phyloP scores from a whole-genome alignment of 2,113 vertebrate genomes.

The Nesospiza acunhae region DNA sequence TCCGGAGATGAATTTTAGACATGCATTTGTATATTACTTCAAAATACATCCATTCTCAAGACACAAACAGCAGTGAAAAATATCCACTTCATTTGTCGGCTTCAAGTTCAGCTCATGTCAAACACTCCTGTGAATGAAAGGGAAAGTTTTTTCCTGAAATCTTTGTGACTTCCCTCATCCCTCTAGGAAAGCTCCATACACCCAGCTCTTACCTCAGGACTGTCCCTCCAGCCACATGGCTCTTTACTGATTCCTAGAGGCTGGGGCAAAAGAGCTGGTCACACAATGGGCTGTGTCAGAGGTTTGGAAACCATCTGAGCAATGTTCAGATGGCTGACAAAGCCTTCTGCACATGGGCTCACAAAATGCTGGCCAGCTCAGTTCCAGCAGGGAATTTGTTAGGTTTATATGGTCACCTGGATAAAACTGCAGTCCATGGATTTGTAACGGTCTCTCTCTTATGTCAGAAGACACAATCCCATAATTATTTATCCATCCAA shows the following conservation, averaged over 20 bases:
- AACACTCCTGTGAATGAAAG: background rate
- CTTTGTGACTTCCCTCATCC: background rate
- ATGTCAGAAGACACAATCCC: background rate
- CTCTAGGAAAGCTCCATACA: background rate
- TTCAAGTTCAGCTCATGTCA: background rate
- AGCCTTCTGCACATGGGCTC: background rate
- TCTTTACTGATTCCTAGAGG: background rate
- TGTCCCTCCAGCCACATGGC: background rate
- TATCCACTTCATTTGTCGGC: fast-evolving
- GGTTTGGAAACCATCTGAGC: background rate
- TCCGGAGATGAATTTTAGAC: background rate
- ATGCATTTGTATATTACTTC: background rate
- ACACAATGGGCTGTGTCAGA: fast-evolving
- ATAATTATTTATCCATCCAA: background rate
- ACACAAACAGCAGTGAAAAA: background rate
- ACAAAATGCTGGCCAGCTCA: background rate
- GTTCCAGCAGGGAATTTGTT: background rate
- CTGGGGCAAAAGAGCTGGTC: background rate
- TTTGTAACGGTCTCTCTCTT: background rate
- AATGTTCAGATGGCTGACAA: background rate
- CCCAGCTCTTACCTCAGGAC: background rate
- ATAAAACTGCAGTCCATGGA: background rate
- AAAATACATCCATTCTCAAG: background rate
- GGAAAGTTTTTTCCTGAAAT: background rate
- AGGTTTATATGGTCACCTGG: background rate